Evolutionary conservation across 2,888 invertebrate genomes (phyloP), one percentile per base, ranked within the genome.

Genomic region (Pasiphila rectangulata): DNA sequence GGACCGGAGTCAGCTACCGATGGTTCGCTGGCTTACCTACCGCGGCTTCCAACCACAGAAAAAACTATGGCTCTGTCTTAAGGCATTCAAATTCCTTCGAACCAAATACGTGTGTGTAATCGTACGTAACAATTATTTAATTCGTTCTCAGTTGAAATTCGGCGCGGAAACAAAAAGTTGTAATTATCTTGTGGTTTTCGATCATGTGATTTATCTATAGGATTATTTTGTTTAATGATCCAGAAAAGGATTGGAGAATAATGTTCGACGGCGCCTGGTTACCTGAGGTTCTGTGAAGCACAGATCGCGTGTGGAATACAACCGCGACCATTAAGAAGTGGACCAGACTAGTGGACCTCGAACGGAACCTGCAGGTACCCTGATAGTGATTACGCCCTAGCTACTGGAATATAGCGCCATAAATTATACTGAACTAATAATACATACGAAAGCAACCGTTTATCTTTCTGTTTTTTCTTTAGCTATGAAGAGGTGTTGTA

Each of bases 1-100:
- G 69, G 71, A 59, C 64, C 64, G 72, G 77, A 81, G 74, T 74
- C 80, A 78, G 88, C 88, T 87, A 86, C 88, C 84, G 88, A 80
- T 87, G 84, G 86, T 83, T 87, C 72, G 87, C 85, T 87, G 83
- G 77, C 66, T 66, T 82, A 86, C 87, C 86, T 87, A 85, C 87
- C 87, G 85, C 83, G 75, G 81, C 67, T 67, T 54, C 63, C 69
- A 62, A 67, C 67, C 72, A 69, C 69, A 68, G 62, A 77, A 82
- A 84, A 83, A 81, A 79, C 71, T 67, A 71, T 76, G 75, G 69
- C 68, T 77, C 75, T 76, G 76, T 79, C 72, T 78, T 69, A 75
- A 72, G 73, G 73, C 74, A 83, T 78, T 71, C 72, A 69, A 81
- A 88, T 88, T 87, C 88, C 88, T 80, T 82, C 56, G 75, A 82